Base-by-base conservation (phyloP, 1,140 invertebrate genomes). In the Thereuonema tuberculata region DNA sequence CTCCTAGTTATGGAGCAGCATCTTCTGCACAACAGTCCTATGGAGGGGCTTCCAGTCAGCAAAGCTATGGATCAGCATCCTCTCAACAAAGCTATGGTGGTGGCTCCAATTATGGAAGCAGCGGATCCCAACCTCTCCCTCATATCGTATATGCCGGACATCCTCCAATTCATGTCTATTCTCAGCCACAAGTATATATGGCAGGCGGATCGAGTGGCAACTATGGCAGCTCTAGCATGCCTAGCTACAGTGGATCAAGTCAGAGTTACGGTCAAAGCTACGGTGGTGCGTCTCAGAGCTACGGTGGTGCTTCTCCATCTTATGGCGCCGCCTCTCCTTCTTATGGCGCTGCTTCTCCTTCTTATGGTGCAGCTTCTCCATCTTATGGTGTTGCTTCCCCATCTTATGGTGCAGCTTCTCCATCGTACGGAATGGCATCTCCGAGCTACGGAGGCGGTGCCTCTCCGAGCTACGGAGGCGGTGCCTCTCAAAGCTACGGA, bases 121-220 rank as follows among this genome's bases (percentile, higher is more conserved):
- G 60, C 25, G 60, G 56, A 20, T 60, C 62, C 3, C 63, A 62
- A 20, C 61, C 62, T 47, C 53, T 61, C 1, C 48, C 73, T 14
- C 73, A 74, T 59, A 72, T 74, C n/a, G 69, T 74, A 49, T 74
- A 74, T 54, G 65, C 71, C 56, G 73, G 72, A 27, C 72, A 74
- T 61, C 72, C 71, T 17, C 71, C 72, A 24, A 72, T 74, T 47
- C 71, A 74, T 58, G 69, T 74, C 31, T 74, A 73, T 65, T 68
- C 71, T 52, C 70, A 70, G 62, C 70, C 70, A 1, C 65, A 65
- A 20, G 67, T 70, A 14, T 64, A 63, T 52, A 67, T 66, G 61
- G 43, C 29, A 2, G 37, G 26, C 29, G 5, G 24, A 17, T 14
- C 24, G 12, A 55, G 53, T 27, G 14, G 23, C 21, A n/a, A 12